Base-by-base conservation (phyloP, 1,140 invertebrate genomes). In the Mycetomoellerius zeteki region DNA sequence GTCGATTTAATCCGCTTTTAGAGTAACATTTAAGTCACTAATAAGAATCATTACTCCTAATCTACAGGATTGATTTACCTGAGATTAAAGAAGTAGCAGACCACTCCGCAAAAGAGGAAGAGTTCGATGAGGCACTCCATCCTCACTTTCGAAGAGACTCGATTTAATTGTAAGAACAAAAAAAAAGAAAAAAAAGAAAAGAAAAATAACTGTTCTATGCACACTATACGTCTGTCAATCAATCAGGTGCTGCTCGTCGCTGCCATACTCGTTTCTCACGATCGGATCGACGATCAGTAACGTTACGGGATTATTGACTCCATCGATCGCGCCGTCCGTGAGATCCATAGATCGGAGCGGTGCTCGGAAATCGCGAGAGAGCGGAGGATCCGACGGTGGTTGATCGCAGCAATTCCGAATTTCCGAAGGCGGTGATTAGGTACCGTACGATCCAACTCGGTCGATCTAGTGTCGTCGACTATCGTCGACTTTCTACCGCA, bases 121-220 rank as follows among this genome's bases (percentile, higher is more conserved):
- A 95, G 89, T 85, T 95, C 95, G 75, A 95, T 90, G 65, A 95
- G 90, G 67, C 94, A 94, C 86, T 94, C 94, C 94, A 95, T 95
- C 60, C 75, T 90, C 27, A 37, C n/a, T 58, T 27, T 54, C 72
- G 84, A 69, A 24, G 37, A 16, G 65, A 50, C 4, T 14, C n/a
- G 33, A 12, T 37, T 21, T n/a, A 27, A 50, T 43, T 43, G 37
- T 43, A 8, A 43, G 10, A 12, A 7, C 33, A 37, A 12, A 69
- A 69, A 69, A 6, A 43, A 24, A 47, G 2, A 24, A 16, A 33
- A 33, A 64, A 33, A 24, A 12, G 30, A 33, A 19, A 1, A 7
- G 1, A 47, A 69, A 69, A 69, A 50, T 16, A 69, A 60, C n/a
- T 54, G 72, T 75, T 30, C 33, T 75, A 60, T 14, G 43, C 33